Evolutionary conservation across 2,113 vertebrate genomes (phyloP).

Genomic region (Gymnogyps californianus): DNA sequence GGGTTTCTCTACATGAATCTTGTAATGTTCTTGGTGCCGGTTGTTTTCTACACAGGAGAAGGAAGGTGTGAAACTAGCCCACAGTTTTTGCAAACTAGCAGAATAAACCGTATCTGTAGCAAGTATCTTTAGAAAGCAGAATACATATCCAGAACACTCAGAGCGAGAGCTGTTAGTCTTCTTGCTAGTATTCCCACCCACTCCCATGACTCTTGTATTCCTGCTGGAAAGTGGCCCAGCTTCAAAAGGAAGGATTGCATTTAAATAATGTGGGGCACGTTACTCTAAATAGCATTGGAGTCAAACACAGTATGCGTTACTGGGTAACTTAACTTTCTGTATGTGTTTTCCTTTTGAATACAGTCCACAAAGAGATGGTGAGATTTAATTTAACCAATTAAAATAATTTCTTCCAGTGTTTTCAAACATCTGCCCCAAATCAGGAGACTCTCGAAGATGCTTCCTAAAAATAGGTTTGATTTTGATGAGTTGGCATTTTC

Average conservation of each 20-base stretch:
- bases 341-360: neutral
- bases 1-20: neutral
- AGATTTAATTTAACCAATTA: neutral
- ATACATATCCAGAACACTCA: neutral
- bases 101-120: neutral
- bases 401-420: neutral
- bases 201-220: neutral
- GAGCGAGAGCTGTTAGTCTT: neutral
- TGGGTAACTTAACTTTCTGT: neutral
- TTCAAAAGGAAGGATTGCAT: neutral
- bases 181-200: constrained; percentile 31
- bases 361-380: neutral
- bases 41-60: constrained; percentile 11
- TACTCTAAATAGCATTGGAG: neutral
- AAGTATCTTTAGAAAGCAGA: constrained; percentile 49
- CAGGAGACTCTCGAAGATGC: accelerated
- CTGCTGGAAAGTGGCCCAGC: constrained; percentile 25
- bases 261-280: neutral
- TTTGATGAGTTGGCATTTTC: neutral
- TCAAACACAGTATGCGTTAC: neutral
- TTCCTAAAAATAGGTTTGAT: neutral
- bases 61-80: constrained; percentile 26
- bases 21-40: neutral
- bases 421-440: neutral
- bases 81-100: neutral